phyloP scores from a whole-genome alignment of 2,797 vertebrate species.

The Lates japonicus region DNA sequence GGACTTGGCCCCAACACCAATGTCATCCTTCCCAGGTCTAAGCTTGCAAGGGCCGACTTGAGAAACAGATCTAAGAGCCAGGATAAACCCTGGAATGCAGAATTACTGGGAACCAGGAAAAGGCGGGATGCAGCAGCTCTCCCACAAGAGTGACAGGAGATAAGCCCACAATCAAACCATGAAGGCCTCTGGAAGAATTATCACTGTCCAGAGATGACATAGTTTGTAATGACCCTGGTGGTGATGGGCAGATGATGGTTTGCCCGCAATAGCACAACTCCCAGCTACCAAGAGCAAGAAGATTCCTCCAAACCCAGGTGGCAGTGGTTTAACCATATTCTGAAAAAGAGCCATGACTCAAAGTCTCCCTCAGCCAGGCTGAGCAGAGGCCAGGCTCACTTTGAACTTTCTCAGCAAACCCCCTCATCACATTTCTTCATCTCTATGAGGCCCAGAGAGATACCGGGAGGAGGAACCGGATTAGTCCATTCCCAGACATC shows the following conservation, averaged over 20 bases:
- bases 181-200: conserved; percentile 78
- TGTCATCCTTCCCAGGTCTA: conserved; percentile 86
- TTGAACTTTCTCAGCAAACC: conserved; percentile 32
- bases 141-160: conserved; percentile 73
- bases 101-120: conserved; percentile 85
- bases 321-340: conserved; percentile 68
- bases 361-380: conserved; percentile 76
- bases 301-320: conserved; percentile 74
- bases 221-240: conserved; percentile 88
- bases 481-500: conserved; percentile 72
- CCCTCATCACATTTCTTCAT: conserved; percentile 9
- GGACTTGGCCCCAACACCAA: conserved; percentile 89
- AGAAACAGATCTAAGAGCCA: conserved; percentile 75
- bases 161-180: conserved; percentile 23
- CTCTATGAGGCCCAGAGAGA: conserved; percentile 30
- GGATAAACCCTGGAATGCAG: conserved; percentile 86
- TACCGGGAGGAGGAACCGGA: conserved; percentile 42
- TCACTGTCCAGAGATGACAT: conserved; percentile 85
- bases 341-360: conserved; percentile 66
- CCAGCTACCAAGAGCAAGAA: conserved; percentile 69
- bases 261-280: conserved; percentile 76
- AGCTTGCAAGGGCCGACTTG: conserved; percentile 79
- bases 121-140: conserved; percentile 58
- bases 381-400: conserved; percentile 35
- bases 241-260: conserved; percentile 81